Percentiles rank a stretch among this genome's conserved stretches.
These are phyloP conservation scores for Xestobium rufovillosum DNA, from an alignment of 2,888 invertebrate species.

Conservation along the genomic window DNA sequence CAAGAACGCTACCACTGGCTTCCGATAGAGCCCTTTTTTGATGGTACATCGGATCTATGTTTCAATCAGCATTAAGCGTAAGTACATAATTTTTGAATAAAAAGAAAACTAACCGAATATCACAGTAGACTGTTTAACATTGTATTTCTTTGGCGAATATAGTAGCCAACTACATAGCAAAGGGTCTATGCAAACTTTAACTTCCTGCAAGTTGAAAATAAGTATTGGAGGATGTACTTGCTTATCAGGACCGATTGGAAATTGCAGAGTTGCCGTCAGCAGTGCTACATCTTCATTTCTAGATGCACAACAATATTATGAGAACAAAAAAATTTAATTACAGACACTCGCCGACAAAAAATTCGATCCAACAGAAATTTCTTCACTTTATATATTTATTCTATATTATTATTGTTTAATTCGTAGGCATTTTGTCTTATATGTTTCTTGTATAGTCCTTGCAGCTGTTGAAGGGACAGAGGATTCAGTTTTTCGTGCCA, in stretches of 20 bases:
- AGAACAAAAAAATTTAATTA: too few relatives aligned
- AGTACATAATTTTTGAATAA: too few relatives aligned
- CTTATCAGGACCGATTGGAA: constrained; percentile 39
- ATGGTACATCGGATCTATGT: constrained; percentile 18
- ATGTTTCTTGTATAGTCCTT: too few relatives aligned
- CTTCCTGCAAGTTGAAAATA: constrained; percentile 46
- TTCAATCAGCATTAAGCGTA: too few relatives aligned
- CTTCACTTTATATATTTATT: too few relatives aligned
- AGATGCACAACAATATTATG: too few relatives aligned
- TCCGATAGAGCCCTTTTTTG: constrained; percentile 31
- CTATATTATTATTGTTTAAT: too few relatives aligned
- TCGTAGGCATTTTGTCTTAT: too few relatives aligned
- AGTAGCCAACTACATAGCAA: constrained; percentile 58
- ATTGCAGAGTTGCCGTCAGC: constrained; percentile 42
- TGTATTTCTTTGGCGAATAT: constrained; percentile 43
- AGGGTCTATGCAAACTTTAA: constrained; percentile 54
- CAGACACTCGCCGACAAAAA: too few relatives aligned
- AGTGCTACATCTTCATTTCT: constrained; percentile 39
- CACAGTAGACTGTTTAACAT: constrained; percentile 4
- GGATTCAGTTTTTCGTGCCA: too few relatives aligned
- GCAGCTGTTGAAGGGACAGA: too few relatives aligned
- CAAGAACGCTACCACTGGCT: constrained; percentile 30
- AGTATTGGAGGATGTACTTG: constrained; percentile 46
- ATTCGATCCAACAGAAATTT: too few relatives aligned
- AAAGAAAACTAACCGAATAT: background rate